Evolutionary conservation across 2,888 invertebrate genomes (phyloP).

Genomic region (Ametastegia equiseti): DNA sequence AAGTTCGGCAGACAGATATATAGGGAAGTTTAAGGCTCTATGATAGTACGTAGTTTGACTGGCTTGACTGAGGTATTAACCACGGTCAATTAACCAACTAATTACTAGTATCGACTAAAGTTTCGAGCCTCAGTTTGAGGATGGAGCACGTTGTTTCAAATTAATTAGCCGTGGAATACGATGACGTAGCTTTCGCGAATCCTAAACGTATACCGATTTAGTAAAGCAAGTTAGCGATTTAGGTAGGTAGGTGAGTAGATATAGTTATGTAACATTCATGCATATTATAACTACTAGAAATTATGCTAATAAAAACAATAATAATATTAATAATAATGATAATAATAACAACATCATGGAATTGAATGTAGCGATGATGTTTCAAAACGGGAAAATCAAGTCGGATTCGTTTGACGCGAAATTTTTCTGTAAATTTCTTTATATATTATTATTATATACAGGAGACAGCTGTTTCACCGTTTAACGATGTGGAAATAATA

Average conservation of each 20-base stretch:
- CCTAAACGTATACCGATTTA: not conserved
- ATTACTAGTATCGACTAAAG: not conserved
- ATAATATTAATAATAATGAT: not conserved
- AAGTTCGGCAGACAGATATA: not conserved
- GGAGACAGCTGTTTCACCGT: constrained; percentile 1
- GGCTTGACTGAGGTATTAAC: not conserved
- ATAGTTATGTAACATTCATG: too few species aligned
- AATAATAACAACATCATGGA: not conserved
- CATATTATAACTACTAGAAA: too few species aligned
- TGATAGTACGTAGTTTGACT: not conserved
- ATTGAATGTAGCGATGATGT: not conserved
- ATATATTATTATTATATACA: too few species aligned
- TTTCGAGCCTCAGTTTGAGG: not conserved
- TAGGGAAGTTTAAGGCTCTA: not conserved
- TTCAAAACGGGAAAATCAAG: constrained; percentile 19
- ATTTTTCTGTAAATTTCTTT: constrained; percentile 6
- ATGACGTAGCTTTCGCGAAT: constrained; percentile 16
- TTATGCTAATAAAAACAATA: not conserved
- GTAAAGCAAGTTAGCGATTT: not conserved
- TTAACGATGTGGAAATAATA: constrained; percentile 37
- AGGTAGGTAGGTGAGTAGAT: too few species aligned
- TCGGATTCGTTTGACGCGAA: not conserved
- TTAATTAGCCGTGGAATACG: not conserved
- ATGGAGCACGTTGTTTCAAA: not conserved
- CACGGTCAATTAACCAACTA: not conserved